Conservation (phyloP, 2,888 invertebrate genomes). For the Standfussiana lucernea region DNA sequence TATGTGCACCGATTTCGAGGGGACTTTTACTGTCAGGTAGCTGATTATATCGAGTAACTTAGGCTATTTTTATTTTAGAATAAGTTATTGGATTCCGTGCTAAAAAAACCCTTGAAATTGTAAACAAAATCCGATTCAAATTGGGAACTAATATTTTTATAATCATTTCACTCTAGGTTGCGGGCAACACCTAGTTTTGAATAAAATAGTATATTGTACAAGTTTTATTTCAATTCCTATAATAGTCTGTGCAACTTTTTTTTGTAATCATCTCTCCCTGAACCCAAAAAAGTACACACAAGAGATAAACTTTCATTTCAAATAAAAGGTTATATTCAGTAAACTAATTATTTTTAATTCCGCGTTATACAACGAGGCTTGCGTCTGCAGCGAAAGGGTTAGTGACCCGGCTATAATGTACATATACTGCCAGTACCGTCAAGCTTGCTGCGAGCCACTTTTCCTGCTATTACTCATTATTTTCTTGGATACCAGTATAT, state of each 20-base stretch:
- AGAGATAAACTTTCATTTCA: background rate
- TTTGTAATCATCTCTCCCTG: background rate
- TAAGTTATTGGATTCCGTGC: too few species aligned
- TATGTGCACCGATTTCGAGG: too few species aligned
- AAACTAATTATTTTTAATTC: constrained; percentile 26
- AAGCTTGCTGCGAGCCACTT: constrained; percentile 27
- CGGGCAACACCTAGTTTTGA: too few species aligned
- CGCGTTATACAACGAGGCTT: background rate
- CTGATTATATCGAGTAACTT: too few species aligned
- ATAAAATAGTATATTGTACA: too few species aligned
- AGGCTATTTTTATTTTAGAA: too few species aligned
- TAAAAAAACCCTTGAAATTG: too few species aligned
- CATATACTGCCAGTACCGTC: constrained; percentile 22
- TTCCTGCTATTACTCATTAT: constrained; percentile 17
- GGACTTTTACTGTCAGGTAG: too few species aligned
- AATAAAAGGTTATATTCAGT: background rate
- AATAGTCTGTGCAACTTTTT: background rate
- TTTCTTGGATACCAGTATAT: constrained; percentile 12
- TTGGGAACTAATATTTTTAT: too few species aligned
- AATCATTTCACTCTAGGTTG: too few species aligned
- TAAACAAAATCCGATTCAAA: too few species aligned
- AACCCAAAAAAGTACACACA: background rate
- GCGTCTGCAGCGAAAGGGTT: constrained; percentile 51
- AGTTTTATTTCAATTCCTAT: background rate
- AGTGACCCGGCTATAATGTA: constrained; percentile 46